Evolutionary conservation across 2,888 invertebrate genomes (phyloP), one percentile per base, ranked within the genome.

Genomic region (Hecatera dysodea): DNA sequence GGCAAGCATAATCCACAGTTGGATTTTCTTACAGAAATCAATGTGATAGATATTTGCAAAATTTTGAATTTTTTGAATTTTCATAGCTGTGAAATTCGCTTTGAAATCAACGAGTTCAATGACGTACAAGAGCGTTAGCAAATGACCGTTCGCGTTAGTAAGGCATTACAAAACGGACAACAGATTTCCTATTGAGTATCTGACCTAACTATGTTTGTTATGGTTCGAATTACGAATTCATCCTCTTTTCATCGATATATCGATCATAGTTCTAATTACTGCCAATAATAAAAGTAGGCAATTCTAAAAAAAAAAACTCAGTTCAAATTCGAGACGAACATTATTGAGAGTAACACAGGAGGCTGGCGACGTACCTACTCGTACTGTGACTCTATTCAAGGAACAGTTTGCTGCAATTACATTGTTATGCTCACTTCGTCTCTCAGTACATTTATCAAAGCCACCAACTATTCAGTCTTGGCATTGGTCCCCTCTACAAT

Each of bases 361-460:
- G 82, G 69, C 79, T 82, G 84, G 66, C 82, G 71, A 75, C 76
- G 84, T 89, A 88, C 88, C 85, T 87, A 89, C 87, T 71, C 67
- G 77, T 67, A 80, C 87, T 82, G 87, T 89, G 90, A 86, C 92
- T 93, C 95, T 94, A 95, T 95, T 95, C 95, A 95, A 91, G 93
- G 93, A 94, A 94, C 94, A 93, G 90, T 95, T 95, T 91, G 91
- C 90, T 89, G 94, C 95, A 96, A 96, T 96, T 95, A 96, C 88
- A 94, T 95, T 93, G 94, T 96, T 96, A 96, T 94, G 94, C 89
- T 94, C 95, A 93, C 95, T 93, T 93, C 92, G 93, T 86, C 93
- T 90, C 91, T 87, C 88, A 85, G 89, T 90, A 93, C 94, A 92
- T 93, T 92, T 93, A 93, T 93, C 92, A 92, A 92, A 91, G 91